These are phyloP conservation scores for Rhizomys pruinosus DNA, from an alignment of 2,113 vertebrate genomes.

Conservation along the genomic window DNA sequence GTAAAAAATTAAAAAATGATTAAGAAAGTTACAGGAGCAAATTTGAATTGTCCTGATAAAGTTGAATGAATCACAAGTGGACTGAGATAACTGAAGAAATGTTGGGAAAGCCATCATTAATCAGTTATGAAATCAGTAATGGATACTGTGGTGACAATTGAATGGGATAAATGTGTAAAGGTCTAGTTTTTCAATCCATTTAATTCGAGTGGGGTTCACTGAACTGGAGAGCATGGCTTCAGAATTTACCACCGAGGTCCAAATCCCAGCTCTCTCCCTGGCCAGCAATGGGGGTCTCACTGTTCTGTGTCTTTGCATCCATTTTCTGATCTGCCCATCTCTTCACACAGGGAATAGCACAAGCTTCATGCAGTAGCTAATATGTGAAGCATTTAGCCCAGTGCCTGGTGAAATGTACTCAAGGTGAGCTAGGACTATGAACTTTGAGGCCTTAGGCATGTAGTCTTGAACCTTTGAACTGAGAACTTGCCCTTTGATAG, in stretches of 20 bases:
- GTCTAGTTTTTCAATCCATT: neutral
- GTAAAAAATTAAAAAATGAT: too few species aligned
- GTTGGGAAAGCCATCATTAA: constrained; percentile 15
- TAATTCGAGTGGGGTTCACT: neutral
- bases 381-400: neutral
- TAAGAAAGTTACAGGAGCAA: neutral
- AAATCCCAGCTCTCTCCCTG: neutral
- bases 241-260: neutral
- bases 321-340: neutral
- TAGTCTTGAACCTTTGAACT: neutral
- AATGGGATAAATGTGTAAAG: neutral
- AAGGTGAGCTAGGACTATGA: neutral
- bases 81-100: neutral
- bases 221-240: neutral
- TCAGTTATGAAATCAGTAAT: neutral
- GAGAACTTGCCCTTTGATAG: neutral
- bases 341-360: neutral
- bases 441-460: neutral
- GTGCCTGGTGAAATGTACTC: neutral
- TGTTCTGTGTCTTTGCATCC: neutral
- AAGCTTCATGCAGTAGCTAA: neutral
- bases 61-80: neutral
- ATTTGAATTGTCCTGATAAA: neutral
- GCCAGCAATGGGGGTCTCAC: neutral
- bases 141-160: neutral